Base-by-base conservation (phyloP, 1,140 invertebrate species). In the Chymomyza costata region DNA sequence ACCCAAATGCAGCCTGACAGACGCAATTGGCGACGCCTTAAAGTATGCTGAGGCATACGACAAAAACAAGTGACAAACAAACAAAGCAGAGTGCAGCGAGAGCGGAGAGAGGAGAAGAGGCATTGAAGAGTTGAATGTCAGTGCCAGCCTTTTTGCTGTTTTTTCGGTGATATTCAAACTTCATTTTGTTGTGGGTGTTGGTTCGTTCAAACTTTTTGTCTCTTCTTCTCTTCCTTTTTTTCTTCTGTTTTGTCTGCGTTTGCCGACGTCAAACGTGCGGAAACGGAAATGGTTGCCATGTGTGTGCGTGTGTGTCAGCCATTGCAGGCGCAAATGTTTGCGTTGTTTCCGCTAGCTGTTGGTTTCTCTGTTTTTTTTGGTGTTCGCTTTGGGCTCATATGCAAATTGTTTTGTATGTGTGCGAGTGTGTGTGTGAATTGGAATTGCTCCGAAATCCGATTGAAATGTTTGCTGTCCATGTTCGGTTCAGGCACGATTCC, bases 401-500 rank as follows among this genome's bases (percentile, higher is more conserved):
- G 76, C 76, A 82, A 82, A 82, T 70, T 57, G 67, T 43, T 52
- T n/a, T 7, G 8, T 49, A 11, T 25, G 14, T n/a, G 16, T 46
- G 39, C 43, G 47, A 11, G 25, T 25, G 30, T 43, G 35, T 52
- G 34, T 39, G 46, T 39, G 65, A 76, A 76, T 70, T 67, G 62
- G 62, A 81, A 60, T 69, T 65, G 67, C 61, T 71, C 30, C 40
- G 57, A 76, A 82, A 74, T 82, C 73, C 64, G 69, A 81, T 80
- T 78, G 73, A 78, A 73, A 78, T 80, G 73, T 78, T 78, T 80
- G 66, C 63, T 64, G 73, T 78, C 66, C 71, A 56, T 70, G 65
- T 57, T 64, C 70, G 52, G 47, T 34, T 65, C 56, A 67, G 63
- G 73, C 68, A 67, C 62, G 67, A 73, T 62, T 62, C 16, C 57